Percentiles rank a stretch among this genome's conserved stretches.
phyloP scores from a whole-genome alignment of 2,113 vertebrate genomes.

The Dascyllus trimaculatus region DNA sequence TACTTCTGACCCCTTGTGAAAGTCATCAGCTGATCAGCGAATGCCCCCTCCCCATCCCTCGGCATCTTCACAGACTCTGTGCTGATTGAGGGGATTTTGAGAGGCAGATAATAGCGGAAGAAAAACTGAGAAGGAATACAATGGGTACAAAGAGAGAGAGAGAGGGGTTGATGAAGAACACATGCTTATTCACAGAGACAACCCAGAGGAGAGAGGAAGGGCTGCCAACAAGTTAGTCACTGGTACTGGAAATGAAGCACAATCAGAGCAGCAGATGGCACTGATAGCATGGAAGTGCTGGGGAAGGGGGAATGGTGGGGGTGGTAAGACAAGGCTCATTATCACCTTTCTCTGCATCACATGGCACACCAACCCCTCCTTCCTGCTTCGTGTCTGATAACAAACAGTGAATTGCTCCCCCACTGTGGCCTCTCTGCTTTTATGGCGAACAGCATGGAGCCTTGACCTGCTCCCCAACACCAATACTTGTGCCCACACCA shows the following conservation, averaged over 20 bases:
- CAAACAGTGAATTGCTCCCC: conserved; percentile 23
- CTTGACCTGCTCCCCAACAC: not conserved
- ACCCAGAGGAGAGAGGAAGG: conserved; percentile 39
- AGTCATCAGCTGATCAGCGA: conserved; percentile 47
- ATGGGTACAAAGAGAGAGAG: not conserved
- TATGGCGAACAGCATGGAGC: not conserved
- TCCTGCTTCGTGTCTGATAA: conserved; percentile 46
- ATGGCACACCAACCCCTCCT: conserved; percentile 49
- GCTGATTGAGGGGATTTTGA: conserved; percentile 43
- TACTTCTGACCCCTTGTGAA: conserved; percentile 33
- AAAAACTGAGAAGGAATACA: conserved; percentile 37
- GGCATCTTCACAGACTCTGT: conserved; percentile 19
- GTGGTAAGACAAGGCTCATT: conserved; percentile 69
- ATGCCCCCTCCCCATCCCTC: not conserved
- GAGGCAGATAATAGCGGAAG: conserved; percentile 17
- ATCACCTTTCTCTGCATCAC: conserved; percentile 70
- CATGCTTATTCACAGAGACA: conserved; percentile 49
- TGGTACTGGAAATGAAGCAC: conserved; percentile 34
- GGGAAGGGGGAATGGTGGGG: not conserved
- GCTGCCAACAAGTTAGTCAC: conserved; percentile 33
- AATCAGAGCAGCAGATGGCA: conserved; percentile 73
- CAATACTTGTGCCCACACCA: not conserved
- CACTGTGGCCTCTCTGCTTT: conserved; percentile 14
- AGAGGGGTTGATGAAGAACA: conserved; percentile 57
- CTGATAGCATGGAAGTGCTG: conserved; percentile 40